Percentiles rank a stretch among this genome's conserved stretches.
phyloP scores from a whole-genome alignment of 1,140 invertebrate genomes.

The Portunus trituberculatus region DNA sequence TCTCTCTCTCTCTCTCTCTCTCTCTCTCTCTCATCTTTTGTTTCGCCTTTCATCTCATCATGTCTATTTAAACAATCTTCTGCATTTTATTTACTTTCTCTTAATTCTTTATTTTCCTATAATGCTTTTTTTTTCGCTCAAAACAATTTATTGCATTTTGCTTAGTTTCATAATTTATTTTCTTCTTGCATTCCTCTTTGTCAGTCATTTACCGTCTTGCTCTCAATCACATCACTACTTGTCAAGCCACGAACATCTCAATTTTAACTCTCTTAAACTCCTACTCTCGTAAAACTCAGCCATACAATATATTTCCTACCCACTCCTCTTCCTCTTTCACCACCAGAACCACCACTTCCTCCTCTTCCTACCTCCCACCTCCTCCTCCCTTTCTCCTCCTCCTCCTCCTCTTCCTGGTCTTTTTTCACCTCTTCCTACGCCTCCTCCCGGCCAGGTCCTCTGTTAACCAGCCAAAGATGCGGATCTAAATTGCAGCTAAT shows the following conservation, averaged over 20 bases:
- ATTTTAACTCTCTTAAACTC: background rate
- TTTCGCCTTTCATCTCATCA: background rate
- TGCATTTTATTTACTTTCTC: too few relatives aligned
- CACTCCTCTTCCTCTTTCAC: background rate
- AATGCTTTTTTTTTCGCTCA: too few relatives aligned
- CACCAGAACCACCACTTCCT: background rate
- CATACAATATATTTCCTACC: background rate
- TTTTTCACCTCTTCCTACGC: background rate
- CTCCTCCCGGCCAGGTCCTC: background rate
- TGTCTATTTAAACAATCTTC: too few relatives aligned
- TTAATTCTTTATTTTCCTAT: too few relatives aligned
- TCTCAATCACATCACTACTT: too few relatives aligned
- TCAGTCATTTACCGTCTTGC: too few relatives aligned
- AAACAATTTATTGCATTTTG: too few relatives aligned
- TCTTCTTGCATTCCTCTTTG: too few relatives aligned
- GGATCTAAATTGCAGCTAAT: constrained; percentile 64
- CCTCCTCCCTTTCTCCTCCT: constrained; percentile 15
- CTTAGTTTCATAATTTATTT: too few relatives aligned
- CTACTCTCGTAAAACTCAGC: background rate
- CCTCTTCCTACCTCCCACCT: constrained; percentile 3
- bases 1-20: constrained; percentile 17
- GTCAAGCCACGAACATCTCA: too few relatives aligned
- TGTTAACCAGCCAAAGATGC: constrained; percentile 46
- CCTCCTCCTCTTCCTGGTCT: background rate
- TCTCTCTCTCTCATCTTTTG: background rate